These are phyloP conservation scores for Heliconius hortense DNA, from an alignment of 2,888 invertebrate genomes.

Conservation along the genomic window DNA sequence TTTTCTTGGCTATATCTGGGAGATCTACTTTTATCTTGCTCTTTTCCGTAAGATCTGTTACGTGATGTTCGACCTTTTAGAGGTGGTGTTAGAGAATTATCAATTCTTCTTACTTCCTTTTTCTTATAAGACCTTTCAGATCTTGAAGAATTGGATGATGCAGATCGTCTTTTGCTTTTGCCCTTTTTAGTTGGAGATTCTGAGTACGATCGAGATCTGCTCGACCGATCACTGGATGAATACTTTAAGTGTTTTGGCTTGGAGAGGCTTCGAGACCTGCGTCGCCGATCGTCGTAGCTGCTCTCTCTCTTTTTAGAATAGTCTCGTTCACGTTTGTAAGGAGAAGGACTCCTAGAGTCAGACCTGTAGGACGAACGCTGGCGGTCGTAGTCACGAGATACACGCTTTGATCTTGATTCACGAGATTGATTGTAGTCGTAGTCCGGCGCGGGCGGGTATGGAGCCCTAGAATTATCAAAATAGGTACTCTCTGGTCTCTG, in stretches of 20 bases:
- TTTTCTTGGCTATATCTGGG: constrained; percentile 44
- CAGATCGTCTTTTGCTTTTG: constrained; percentile 25
- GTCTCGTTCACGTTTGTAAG: constrained; percentile 56
- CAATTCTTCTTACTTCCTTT: constrained; percentile 45
- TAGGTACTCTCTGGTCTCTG: constrained; percentile 56
- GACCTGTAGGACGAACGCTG: constrained; percentile 56
- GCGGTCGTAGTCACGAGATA: constrained; percentile 50
- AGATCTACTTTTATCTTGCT: constrained; percentile 50
- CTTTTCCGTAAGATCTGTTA: constrained; percentile 51
- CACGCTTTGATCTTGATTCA: constrained; percentile 51
- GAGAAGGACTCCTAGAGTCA: constrained; percentile 63
- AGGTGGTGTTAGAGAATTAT: constrained; percentile 57
- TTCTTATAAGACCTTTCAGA: constrained; percentile 63
- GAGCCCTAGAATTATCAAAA: constrained; percentile 52
- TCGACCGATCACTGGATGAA: constrained; percentile 67
- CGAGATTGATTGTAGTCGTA: constrained; percentile 49
- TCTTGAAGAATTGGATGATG: constrained; percentile 60
- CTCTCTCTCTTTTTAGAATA: constrained; percentile 62
- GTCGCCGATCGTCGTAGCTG: constrained; percentile 54
- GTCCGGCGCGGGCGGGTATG: constrained; percentile 47
- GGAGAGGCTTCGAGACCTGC: constrained; percentile 59
- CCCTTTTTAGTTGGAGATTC: constrained; percentile 49
- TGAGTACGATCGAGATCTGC: constrained; percentile 62
- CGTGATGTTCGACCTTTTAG: constrained; percentile 52
- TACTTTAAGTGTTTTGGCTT: constrained; percentile 61